A percentile compares a stretch with the other conserved stretches of the same genome.
Conservation (phyloP, 1,140 invertebrate genomes). For the Grapholita molesta region DNA sequence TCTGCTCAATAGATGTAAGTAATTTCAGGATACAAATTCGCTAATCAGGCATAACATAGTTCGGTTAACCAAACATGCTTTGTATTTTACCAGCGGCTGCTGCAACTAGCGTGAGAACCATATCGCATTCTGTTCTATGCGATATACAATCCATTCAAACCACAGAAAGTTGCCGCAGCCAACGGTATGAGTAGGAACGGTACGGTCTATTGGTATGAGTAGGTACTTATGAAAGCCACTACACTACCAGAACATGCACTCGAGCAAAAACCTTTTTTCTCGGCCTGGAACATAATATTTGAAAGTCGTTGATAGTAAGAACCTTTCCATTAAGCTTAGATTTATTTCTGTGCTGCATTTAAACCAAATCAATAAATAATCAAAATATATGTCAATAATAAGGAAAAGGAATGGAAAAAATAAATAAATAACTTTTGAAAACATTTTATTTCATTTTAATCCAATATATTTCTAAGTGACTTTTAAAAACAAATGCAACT, state of each 20-base stretch:
- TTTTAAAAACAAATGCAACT: not conserved
- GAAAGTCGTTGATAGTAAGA: too few species aligned
- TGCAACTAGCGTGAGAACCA: not conserved
- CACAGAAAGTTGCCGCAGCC: not conserved
- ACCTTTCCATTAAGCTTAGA: too few species aligned
- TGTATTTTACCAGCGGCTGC: not conserved
- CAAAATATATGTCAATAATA: not conserved
- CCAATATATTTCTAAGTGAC: not conserved
- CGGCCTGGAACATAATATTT: not conserved
- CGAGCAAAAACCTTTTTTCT: not conserved
- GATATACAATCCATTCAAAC: not conserved
- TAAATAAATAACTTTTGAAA: not conserved
- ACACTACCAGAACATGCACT: slow-evolving; percentile 4
- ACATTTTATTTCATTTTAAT: not conserved
- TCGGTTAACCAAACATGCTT: not conserved
- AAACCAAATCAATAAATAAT: too few species aligned
- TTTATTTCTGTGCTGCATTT: too few species aligned
- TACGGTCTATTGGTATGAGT: not conserved
- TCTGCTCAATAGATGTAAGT: not conserved
- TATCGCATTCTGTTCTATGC: not conserved
- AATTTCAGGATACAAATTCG: not conserved
- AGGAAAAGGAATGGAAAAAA: not conserved
- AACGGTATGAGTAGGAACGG: not conserved
- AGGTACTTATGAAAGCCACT: slow-evolving; percentile 4
- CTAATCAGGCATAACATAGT: not conserved